These are phyloP conservation scores for Dicrurus megarhynchus DNA, from an alignment of 2,113 vertebrate species.

Conservation along the genomic window DNA sequence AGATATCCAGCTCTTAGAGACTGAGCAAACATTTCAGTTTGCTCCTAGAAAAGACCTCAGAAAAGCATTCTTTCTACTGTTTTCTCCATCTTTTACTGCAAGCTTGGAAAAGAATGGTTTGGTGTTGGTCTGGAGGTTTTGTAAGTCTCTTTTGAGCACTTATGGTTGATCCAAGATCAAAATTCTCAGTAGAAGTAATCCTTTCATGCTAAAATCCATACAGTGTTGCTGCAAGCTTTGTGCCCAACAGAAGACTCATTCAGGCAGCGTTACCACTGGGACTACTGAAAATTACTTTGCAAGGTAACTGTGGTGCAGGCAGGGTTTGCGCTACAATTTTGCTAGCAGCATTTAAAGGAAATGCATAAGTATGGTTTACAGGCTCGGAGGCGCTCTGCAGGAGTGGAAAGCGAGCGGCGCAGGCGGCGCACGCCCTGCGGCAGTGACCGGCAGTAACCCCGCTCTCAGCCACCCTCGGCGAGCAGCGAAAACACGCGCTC, in stretches of 20 bases:
- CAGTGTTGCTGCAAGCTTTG: background rate
- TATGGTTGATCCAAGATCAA: background rate
- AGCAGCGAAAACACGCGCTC: background rate
- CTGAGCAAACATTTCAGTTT: rapidly evolving
- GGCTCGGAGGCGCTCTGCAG: background rate
- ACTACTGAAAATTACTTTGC: background rate
- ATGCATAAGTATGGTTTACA: background rate
- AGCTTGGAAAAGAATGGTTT: background rate
- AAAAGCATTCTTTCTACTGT: no score
- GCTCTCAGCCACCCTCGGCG: background rate
- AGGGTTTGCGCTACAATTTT: background rate
- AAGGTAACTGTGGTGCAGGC: background rate
- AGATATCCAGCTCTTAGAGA: background rate
- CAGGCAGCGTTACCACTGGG: background rate
- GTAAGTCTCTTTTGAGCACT: background rate
- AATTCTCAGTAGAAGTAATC: background rate
- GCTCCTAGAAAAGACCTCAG: background rate
- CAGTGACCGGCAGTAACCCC: conserved; percentile 74
- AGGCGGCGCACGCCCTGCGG: background rate
- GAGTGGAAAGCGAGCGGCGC: background rate
- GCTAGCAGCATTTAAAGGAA: background rate
- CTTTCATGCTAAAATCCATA: background rate
- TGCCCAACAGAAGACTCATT: background rate
- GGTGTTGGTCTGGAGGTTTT: background rate
- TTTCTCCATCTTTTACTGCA: background rate